Evolutionary conservation across 2,797 vertebrate genomes (phyloP).

Genomic region (Mycteria americana): DNA sequence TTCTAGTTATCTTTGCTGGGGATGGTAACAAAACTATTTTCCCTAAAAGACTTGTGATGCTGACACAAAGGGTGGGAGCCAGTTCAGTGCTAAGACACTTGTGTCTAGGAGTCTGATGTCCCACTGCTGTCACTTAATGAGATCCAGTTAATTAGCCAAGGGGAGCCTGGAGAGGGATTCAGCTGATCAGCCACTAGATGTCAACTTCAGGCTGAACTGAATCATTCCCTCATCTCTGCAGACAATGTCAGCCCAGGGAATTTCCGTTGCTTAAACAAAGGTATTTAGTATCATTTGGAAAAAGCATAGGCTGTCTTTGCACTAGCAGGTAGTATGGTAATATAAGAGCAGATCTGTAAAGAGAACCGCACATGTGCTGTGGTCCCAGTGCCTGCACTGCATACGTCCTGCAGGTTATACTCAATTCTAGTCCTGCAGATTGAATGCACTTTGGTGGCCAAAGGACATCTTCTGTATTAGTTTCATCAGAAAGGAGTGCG

Average conservation of each 20-base stretch:
- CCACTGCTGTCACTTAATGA: not conserved
- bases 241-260: not conserved
- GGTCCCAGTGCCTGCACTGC: not conserved
- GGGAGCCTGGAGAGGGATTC: not conserved
- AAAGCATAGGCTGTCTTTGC: not conserved
- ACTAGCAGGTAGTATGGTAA: not conserved
- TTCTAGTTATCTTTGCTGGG: not conserved
- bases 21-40: not conserved
- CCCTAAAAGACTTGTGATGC: not conserved
- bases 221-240: not conserved
- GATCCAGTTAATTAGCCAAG: not conserved
- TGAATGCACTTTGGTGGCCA: not conserved
- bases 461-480: not conserved
- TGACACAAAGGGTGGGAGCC: not conserved
- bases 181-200: not conserved
- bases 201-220: not conserved
- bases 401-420: fast-evolving
- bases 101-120: not conserved
- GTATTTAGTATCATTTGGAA: not conserved
- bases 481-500: not conserved
- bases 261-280: not conserved
- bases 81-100: not conserved
- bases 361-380: fast-evolving
- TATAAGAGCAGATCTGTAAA: not conserved
- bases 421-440: not conserved